These are phyloP conservation scores for Leistus spinibarbis DNA, from an alignment of 2,888 invertebrate genomes.

Conservation along the genomic window DNA sequence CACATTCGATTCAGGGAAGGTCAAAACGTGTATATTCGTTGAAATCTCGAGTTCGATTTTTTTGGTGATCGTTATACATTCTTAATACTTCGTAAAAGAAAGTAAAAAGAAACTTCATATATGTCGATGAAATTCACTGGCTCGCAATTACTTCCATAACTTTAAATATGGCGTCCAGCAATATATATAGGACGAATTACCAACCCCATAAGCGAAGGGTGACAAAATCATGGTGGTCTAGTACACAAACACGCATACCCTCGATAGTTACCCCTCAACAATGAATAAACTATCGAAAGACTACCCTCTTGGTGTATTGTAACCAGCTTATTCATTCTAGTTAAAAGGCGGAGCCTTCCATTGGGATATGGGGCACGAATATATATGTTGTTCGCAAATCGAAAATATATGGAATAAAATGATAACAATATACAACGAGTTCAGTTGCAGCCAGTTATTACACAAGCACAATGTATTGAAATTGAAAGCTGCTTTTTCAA, in stretches of 20 bases:
- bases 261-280: not conserved
- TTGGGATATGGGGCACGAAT: not conserved
- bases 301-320: not conserved
- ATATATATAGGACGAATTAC: not conserved
- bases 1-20: no score
- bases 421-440: not conserved
- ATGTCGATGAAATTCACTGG: not conserved
- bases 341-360: not conserved
- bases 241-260: not conserved
- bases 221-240: conserved; percentile 1
- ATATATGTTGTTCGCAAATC: not conserved
- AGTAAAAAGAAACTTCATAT: not conserved
- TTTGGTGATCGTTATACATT: no score
- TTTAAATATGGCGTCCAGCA: not conserved
- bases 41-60: no score
- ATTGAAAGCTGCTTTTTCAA: no score
- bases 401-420: not conserved
- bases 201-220: not conserved
- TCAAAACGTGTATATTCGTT: no score
- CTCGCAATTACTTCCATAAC: not conserved
- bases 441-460: not conserved
- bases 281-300: not conserved
- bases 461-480: no score
- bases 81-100: no score
- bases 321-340: not conserved